Base-by-base conservation (phyloP, 1,140 invertebrate species). In the Bombus huntii region DNA sequence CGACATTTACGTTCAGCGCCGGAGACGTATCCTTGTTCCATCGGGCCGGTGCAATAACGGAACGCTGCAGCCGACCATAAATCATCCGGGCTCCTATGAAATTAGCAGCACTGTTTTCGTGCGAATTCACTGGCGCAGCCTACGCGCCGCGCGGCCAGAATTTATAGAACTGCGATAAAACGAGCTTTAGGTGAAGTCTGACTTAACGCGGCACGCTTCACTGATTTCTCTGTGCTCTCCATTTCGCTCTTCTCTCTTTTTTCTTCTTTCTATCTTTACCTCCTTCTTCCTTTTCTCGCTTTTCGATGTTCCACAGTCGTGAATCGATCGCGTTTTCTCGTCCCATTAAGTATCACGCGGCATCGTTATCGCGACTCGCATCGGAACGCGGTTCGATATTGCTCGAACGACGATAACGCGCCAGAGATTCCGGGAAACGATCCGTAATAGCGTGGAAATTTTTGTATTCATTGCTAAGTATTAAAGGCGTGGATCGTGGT, bases 21-120 rank as follows among this genome's bases (percentile, higher is more conserved):
- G 34, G 37, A 81, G 71, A 65, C 57, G 81, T 71, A 84, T 79
- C 53, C 83, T 39, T 42, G 83, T 84, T 84, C 66, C 66, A 68
- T 84, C 82, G 71, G 42, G 79, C 37, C 47, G 66, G 39, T 62
- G 81, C 71, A 74, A 79, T 84, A 84, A 79, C 83, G 82, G 82
- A 78, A 84, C 82, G 83, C 44, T 53, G 82, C 75, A 44, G 66
- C 66, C 39, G 66, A 70, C 83, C 83, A 84, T 84, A 84, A 84
- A 84, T 84, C 83, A 84, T 84, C 83, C 25, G 5, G 76, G 76
- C 66, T 71, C 66, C 83, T 72, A 79, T 84, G 83, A 71, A 84
- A 84, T 84, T 84, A 84, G 83, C 82, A 10, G 44, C 47, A 81
- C 80, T 68, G 83, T 70, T 78, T 71, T 62, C 83, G 53, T 68